Conservation (phyloP, 1,140 invertebrate species). For the Leptinotarsa texana region DNA sequence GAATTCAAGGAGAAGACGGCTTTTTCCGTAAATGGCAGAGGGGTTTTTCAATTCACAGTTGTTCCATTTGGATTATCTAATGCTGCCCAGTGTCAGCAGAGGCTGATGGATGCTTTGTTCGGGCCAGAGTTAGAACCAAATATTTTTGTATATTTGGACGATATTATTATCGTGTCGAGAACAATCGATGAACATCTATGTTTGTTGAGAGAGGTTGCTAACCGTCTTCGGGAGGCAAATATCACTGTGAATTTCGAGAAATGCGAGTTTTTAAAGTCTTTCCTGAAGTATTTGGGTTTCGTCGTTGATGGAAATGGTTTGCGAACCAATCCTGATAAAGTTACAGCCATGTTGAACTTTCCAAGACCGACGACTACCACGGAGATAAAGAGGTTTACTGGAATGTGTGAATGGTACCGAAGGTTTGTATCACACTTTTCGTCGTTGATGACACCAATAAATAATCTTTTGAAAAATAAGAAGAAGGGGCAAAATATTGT, state of each 20-base stretch:
- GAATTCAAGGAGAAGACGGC: conserved; percentile 47
- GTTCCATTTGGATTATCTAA: conserved; percentile 54
- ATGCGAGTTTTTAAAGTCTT: conserved; percentile 23
- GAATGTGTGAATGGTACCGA: conserved; percentile 43
- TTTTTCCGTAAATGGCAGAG: conserved; percentile 46
- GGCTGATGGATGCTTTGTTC: conserved; percentile 42
- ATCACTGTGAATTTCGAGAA: conserved; percentile 43
- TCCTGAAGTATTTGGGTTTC: conserved; percentile 26
- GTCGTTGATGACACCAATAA: conserved; percentile 49
- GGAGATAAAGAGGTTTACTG: conserved; percentile 52
- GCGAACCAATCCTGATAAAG: conserved; percentile 25
- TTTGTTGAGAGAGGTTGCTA: conserved; percentile 39
- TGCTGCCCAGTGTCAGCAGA: conserved; percentile 45
- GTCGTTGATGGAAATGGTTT: conserved; percentile 21
- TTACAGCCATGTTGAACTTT: conserved; percentile 51
- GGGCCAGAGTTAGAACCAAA: conserved; percentile 17
- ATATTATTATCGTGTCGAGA: conserved; percentile 3
- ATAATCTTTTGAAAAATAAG: conserved; percentile 49
- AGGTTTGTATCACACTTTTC: conserved; percentile 55
- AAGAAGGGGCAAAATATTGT: conserved; percentile 36
- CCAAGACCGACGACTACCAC: conserved; percentile 40
- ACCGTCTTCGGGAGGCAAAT: conserved; percentile 28
- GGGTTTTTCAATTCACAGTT: conserved; percentile 49
- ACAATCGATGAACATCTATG: conserved; percentile 42
- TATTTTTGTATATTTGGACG: conserved; percentile 16